Base-by-base conservation (phyloP, 2,797 vertebrate species). In the Gambelia wislizenii region DNA sequence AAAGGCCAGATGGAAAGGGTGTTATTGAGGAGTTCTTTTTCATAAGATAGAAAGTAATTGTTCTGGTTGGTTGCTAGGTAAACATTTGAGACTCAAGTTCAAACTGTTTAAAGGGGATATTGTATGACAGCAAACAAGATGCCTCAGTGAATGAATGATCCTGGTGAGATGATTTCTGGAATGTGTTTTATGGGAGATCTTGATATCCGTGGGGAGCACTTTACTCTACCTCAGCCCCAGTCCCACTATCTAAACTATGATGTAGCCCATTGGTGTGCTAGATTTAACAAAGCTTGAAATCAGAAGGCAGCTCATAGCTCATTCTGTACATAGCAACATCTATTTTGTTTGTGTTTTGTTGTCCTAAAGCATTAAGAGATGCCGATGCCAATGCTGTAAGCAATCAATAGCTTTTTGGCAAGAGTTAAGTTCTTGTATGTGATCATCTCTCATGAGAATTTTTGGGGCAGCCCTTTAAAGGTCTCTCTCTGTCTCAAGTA, bases 401-500 rank as follows among this genome's bases (percentile, higher is more conserved):
- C 64, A 81, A 44, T 90, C 10, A 89, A 82, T 82, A 76, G 56
- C 81, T 88, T 92, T 90, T 91, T 92, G 56, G 88, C 72, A 87
- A 83, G 49, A 59, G 8, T 33, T 64, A 80, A 69, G 6, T 91
- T 91, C 20, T 61, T 27, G 25, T 54, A n/a, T 49, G 3, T 70
- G 5, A 44, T 0, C 27, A 42, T 20, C 3, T 0, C 1, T 86
- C 75, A 20, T 33, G 59, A 79, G 90, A 80, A 42, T 92, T 94
- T n/a, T 8, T 10, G 33, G 6, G 91, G 91, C 78, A 91, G 87
- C 88, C 94, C 84, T 92, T 93, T 92, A 95, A 85, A 92, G 87
- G 42, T 94, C 89, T 94, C 7, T 42, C 39, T 94, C 94, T 94
- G 87, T 94, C 6, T 61, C 30, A 94, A 89, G 94, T 94, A 95